A percentile compares a stretch with the other conserved stretches of the same genome.
These are phyloP conservation scores for Oligia fasciuncula DNA, from an alignment of 2,888 invertebrate species.

Conservation along the genomic window DNA sequence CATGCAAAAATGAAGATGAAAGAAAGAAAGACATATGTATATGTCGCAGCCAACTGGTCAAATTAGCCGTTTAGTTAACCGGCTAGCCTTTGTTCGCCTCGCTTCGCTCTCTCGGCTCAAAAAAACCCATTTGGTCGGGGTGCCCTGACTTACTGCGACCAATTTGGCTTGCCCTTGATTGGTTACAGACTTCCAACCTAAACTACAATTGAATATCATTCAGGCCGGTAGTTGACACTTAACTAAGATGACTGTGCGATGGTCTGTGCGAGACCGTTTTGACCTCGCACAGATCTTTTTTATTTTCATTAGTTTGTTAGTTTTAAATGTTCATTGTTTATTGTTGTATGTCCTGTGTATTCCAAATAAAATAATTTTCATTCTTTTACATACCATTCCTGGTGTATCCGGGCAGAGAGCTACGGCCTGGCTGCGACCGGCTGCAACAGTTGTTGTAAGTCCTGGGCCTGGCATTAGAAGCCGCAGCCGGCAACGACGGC, in stretches of 20 bases:
- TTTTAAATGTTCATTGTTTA: background rate
- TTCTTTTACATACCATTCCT: slow-evolving; percentile 40
- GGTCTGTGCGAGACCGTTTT: background rate
- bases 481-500: slow-evolving; percentile 31
- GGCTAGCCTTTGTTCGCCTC: too few relatives aligned
- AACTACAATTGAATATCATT: too few relatives aligned
- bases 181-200: too few relatives aligned
- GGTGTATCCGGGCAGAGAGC: slow-evolving; percentile 16
- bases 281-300: background rate
- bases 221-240: too few relatives aligned
- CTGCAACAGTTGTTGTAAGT: slow-evolving; percentile 30
- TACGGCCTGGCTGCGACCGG: slow-evolving; percentile 39
- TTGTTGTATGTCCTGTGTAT: background rate
- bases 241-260: too few relatives aligned
- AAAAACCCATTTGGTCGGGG: too few relatives aligned
- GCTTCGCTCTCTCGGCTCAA: too few relatives aligned
- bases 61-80: too few relatives aligned
- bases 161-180: too few relatives aligned
- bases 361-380: background rate
- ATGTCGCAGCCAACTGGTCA: too few relatives aligned
- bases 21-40: background rate
- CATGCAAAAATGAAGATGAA: too few relatives aligned
- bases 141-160: too few relatives aligned
- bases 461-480: slow-evolving; percentile 35
- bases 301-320: background rate